Evolutionary conservation across 2,888 invertebrate species (phyloP), one percentile per base, ranked within the genome.

Genomic region (Unio delphinus): DNA sequence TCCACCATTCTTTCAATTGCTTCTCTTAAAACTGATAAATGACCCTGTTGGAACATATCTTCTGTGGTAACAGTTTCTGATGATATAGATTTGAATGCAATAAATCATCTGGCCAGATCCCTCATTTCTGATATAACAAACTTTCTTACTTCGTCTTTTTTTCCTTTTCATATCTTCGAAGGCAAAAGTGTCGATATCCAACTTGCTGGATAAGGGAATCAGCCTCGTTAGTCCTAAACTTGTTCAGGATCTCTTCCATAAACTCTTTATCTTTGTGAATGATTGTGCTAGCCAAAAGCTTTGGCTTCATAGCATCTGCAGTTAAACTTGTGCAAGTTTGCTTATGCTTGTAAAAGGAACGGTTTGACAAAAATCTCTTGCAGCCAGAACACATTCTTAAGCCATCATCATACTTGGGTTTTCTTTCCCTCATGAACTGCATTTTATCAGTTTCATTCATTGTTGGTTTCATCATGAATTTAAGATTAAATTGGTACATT

Each of bases 91-190:
- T 65, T 28, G 30, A 65, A 73, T 26, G 20, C 55, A 6, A 69
- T 23, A 58, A 61, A 73, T 17, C 69, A 55, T 45, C 66, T 30
- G 45, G 66, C 62, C 18, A 66, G 58, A 56, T 69, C 69, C 34
- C 72, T 65, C 69, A 73, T 70, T 61, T 73, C 73, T n/a, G 45
- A 61, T 67, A 70, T 73, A 18, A 73, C 66, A n/a, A 45, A 55
- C 56, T 61, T 67, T 64, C 67, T 62, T 23, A 68, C 66, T 64
- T 68, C 68, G 20, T 65, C 61, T 60, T 54, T 45, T 55, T 74
- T 74, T 18, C 70, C 59, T 18, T 20, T 57, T 74, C 68, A 56
- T 20, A 30, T 66, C 55, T 61, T 61, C 68, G 56, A 30, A 62
- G n/a, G 60, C 62, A 62, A 55, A 30, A 71, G 28, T 74, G 70